Conservation (phyloP, 2,797 vertebrate genomes). For the Cryptoblepharus egeriae region DNA sequence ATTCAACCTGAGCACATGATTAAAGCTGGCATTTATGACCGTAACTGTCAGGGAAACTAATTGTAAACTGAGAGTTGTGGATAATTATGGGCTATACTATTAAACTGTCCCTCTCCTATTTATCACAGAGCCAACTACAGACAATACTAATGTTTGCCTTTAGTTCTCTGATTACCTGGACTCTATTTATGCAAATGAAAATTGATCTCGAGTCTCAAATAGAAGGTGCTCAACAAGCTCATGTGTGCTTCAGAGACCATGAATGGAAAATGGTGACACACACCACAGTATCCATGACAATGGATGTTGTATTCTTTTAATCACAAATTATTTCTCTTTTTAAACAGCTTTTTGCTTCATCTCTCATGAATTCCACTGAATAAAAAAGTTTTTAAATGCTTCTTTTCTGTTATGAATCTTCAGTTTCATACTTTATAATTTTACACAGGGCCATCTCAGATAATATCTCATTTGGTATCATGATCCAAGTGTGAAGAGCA, state of each 20-base stretch:
- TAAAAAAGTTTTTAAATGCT: slow-evolving; percentile 36
- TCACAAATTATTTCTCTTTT: accelerated
- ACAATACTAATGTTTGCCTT: slow-evolving; percentile 72
- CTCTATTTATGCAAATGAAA: slow-evolving; percentile 72
- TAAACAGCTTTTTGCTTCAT: slow-evolving; percentile 39
- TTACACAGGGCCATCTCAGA: not conserved
- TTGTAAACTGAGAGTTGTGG: slow-evolving; percentile 78
- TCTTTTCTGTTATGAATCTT: slow-evolving; percentile 27
- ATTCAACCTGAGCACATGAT: slow-evolving; percentile 80
- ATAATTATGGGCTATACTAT: slow-evolving; percentile 77
- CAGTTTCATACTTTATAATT: slow-evolving; percentile 7
- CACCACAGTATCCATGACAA: slow-evolving; percentile 13
- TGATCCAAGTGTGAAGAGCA: not conserved
- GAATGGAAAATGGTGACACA: slow-evolving; percentile 30
- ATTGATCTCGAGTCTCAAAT: slow-evolving; percentile 67
- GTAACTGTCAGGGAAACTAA: slow-evolving; percentile 81
- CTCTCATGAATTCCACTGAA: slow-evolving; percentile 31
- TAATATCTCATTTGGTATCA: not conserved
- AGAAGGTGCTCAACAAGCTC: slow-evolving; percentile 53
- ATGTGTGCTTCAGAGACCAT: slow-evolving; percentile 48
- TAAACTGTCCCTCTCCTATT: slow-evolving; percentile 72
- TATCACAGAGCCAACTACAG: slow-evolving; percentile 74
- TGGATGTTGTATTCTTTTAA: slow-evolving; percentile 41
- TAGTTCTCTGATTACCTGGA: slow-evolving; percentile 70
- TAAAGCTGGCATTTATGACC: slow-evolving; percentile 82